A percentile compares a stretch with the other conserved stretches of the same genome.
Evolutionary conservation across 2,888 invertebrate species (phyloP).

Genomic region (Lochmaea crataegi): DNA sequence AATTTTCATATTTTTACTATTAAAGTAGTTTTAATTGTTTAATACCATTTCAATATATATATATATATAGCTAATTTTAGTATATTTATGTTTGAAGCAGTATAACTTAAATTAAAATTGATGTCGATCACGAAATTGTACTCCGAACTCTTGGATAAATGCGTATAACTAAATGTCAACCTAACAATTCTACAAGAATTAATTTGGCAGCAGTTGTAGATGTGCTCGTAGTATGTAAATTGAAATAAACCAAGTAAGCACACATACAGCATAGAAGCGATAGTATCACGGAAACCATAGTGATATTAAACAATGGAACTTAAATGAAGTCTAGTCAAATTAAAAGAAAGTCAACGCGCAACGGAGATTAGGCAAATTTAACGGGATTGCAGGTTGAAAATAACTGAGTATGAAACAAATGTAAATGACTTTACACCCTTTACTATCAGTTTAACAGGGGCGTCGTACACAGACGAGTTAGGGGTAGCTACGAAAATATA

Average conservation of each 20-base stretch:
- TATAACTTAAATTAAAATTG: no score
- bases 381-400: slow-evolving; percentile 33
- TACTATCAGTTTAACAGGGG: slow-evolving; percentile 25
- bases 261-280: slow-evolving; percentile 15
- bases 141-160: background rate
- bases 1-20: no score
- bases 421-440: slow-evolving; percentile 39
- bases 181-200: slow-evolving; percentile 12
- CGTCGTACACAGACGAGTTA: slow-evolving; percentile 21
- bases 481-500: background rate
- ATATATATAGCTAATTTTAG: no score
- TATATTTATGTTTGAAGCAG: no score
- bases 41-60: no score
- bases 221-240: slow-evolving; percentile 20
- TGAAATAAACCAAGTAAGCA: slow-evolving; percentile 28
- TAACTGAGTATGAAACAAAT: slow-evolving; percentile 40
- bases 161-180: background rate
- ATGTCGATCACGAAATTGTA: background rate
- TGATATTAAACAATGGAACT: slow-evolving; percentile 31
- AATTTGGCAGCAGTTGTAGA: slow-evolving; percentile 6
- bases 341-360: slow-evolving; percentile 29
- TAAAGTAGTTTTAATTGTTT: no score
- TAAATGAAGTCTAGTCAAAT: slow-evolving; percentile 32
- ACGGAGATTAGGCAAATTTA: slow-evolving; percentile 40
- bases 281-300: slow-evolving; percentile 10